These are phyloP conservation scores for cat (Felis catus) DNA, from an alignment of 2,113 vertebrate genomes.

Conservation along the genomic window DNA sequence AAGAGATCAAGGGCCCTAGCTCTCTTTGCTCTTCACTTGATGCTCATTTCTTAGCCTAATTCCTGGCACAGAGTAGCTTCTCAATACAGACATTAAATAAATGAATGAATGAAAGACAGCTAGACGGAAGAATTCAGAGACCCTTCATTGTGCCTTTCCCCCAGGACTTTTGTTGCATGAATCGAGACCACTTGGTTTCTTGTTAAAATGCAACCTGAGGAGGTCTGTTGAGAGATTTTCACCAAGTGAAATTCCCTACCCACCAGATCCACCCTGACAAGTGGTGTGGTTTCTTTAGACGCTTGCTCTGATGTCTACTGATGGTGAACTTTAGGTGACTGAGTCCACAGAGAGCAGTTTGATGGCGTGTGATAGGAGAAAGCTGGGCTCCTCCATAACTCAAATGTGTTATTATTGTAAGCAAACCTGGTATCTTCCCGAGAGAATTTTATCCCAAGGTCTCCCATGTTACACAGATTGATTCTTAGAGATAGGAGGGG, in stretches of 20 bases:
- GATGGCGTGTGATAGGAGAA: not conserved
- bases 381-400: not conserved
- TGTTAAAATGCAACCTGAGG: not conserved
- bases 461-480: not conserved
- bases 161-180: not conserved
- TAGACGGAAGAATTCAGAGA: not conserved
- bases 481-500: not conserved
- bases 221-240: not conserved
- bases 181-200: not conserved
- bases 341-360: fast-evolving
- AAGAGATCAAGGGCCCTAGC: not conserved
- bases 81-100: not conserved
- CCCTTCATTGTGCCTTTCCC: not conserved
- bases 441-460: not conserved
- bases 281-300: not conserved
- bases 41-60: not conserved
- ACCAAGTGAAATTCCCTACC: not conserved
- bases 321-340: not conserved
- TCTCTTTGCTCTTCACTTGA: not conserved
- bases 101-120: not conserved
- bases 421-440: not conserved
- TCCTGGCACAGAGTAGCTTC: not conserved
- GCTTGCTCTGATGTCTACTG: not conserved
- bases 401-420: not conserved
- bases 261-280: not conserved